Base-by-base conservation (phyloP, 2,113 vertebrate species). In the Scophthalmus maximus region DNA sequence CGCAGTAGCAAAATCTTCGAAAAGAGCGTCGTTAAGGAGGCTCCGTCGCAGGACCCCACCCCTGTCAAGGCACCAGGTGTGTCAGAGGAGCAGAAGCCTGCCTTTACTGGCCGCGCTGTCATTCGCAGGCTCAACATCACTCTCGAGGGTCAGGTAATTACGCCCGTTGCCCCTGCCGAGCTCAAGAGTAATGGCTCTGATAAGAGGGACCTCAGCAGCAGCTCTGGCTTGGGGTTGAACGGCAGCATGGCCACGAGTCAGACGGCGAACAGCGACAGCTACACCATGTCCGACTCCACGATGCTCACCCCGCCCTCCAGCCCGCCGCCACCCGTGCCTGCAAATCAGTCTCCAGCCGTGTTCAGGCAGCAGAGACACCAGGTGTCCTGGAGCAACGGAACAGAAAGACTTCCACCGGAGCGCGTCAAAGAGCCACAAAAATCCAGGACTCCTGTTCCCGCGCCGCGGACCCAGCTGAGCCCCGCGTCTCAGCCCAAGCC, bases 251-350 rank as follows among this genome's bases (percentile, higher is more conserved):
- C 93, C 52, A 95, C 94, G 3, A 97, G 94, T 85, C 95, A 91
- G 67, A 96, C 94, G 0, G 90, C 87, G 18, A 95, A 93, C 73
- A 96, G 96, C 46, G 96, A 96, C 81, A 95, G 95, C 90, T 96
- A 95, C 78, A 96, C 94, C 82, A 97, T 94, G 7, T 98, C 97
- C 0, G 97, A 98, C 79, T 98, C 96, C 3, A 91, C 95, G 59
- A 95, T 99, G 96, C 94, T 99, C 34, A 99, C 98, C 0, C 98
- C 97, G 0, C 98, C 98, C 0, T 98, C 98, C 10, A 99, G 97
- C 83, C 97, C 98, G 0, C 98, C 97, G 0, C 97, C 96, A 0
- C 97, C 97, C 0, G 97, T 97, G 3, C 97, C 96, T 27, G 92
- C 91, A 7, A 92, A 94, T 1, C 96, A 99, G 90, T 96, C 97